Evolutionary conservation across 2,113 vertebrate genomes (phyloP).

Genomic region (Festucalex cinctus): DNA sequence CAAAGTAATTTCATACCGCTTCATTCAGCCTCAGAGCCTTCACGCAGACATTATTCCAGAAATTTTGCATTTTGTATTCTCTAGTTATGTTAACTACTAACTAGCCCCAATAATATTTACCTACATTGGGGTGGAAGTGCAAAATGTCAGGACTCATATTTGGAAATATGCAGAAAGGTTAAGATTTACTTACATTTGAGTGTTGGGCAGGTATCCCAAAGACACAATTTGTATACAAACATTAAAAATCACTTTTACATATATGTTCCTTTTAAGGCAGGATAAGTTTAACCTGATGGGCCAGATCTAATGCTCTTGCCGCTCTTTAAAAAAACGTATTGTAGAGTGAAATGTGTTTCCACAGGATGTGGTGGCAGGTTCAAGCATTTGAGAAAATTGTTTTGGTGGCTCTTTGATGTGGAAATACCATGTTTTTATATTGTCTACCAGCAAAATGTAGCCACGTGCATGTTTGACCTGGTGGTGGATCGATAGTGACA

Average conservation of each 20-base stretch:
- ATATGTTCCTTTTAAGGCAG: background rate
- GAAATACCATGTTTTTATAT: background rate
- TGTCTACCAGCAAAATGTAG: background rate
- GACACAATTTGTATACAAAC: background rate
- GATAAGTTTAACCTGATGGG: background rate
- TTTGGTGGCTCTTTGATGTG: background rate
- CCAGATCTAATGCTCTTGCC: background rate
- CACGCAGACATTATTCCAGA: too few relatives aligned
- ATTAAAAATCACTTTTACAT: background rate
- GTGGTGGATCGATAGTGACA: conserved; percentile 2
- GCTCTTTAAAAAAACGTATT: background rate
- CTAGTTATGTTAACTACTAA: too few relatives aligned
- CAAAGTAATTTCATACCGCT: too few relatives aligned
- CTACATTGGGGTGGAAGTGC: background rate
- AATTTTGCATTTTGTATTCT: too few relatives aligned
- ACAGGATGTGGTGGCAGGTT: conserved; percentile 1
- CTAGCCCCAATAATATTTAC: background rate
- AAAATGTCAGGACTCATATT: background rate
- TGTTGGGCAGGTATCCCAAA: background rate
- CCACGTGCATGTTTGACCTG: background rate
- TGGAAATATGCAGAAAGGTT: background rate
- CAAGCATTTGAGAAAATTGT: background rate
- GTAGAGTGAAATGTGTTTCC: background rate
- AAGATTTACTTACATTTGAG: background rate
- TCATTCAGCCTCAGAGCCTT: too few relatives aligned